Conservation (phyloP, 2,797 vertebrate genomes). For the Morus bassanus region DNA sequence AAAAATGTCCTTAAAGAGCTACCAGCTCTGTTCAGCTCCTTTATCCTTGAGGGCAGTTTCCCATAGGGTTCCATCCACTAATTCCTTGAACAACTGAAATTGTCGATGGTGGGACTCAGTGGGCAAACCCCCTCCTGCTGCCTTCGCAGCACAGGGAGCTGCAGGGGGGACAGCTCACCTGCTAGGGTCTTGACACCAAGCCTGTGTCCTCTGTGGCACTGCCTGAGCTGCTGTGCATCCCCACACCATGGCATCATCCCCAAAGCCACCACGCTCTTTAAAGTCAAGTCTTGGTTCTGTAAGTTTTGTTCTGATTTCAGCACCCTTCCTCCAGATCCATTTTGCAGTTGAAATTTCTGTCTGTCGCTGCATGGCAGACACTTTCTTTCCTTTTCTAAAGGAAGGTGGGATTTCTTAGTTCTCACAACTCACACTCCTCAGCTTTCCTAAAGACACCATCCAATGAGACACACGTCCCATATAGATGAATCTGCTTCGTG, state of each 20-base stretch:
- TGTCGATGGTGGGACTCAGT: not conserved
- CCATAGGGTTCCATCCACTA: not conserved
- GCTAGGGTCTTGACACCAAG: not conserved
- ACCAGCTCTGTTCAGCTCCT: not conserved
- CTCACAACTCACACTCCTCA: not conserved
- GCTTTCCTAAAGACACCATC: not conserved
- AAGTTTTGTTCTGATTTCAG: not conserved
- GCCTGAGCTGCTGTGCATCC: not conserved
- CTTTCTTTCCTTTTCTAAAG: not conserved
- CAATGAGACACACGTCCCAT: not conserved
- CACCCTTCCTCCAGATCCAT: not conserved
- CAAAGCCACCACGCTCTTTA: not conserved
- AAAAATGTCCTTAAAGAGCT: not conserved
- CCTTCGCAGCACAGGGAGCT: not conserved
- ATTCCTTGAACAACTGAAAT: not conserved
- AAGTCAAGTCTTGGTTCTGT: not conserved
- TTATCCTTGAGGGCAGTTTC: not conserved
- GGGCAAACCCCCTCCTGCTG: not conserved
- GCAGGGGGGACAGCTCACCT: not conserved
- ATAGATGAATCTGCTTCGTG: not conserved
- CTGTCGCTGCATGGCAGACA: accelerated
- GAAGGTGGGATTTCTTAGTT: not conserved
- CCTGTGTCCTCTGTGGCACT: not conserved
- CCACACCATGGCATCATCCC: not conserved
- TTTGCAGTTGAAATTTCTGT: not conserved